phyloP scores from a whole-genome alignment of 2,888 invertebrate genomes.

The Pecten maximus region DNA sequence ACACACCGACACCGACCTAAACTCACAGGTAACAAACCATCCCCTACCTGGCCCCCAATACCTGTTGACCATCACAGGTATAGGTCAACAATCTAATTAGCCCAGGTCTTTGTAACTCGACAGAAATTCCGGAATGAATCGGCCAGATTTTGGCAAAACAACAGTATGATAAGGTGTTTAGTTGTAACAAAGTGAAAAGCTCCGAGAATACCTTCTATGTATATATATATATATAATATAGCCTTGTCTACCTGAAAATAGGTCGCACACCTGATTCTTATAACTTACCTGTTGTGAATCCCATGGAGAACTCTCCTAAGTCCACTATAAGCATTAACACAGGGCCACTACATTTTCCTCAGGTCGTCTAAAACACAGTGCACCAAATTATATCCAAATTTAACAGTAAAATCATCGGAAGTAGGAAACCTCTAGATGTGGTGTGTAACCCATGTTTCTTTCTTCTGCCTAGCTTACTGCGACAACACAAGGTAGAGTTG shows the following conservation, averaged over 20 bases:
- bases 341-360: slow-evolving; percentile 21
- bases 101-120: neutral
- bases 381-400: slow-evolving; percentile 17
- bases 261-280: neutral
- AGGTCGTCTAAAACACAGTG: neutral
- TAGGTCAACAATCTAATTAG: neutral
- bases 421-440: neutral
- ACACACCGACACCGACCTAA: neutral
- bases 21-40: neutral
- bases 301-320: slow-evolving; percentile 19
- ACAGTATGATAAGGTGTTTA: neutral
- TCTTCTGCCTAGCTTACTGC: slow-evolving; percentile 11
- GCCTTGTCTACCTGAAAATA: neutral
- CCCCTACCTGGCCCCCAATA: neutral
- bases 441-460: slow-evolving; percentile 11
- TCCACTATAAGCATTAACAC: neutral
- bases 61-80: neutral
- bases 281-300: neutral
- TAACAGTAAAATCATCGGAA: slow-evolving; percentile 20
- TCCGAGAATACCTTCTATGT: neutral
- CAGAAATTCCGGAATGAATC: neutral
- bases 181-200: neutral
- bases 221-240: neutral
- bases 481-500: slow-evolving; percentile 25
- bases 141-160: neutral